Percentiles rank a stretch among this genome's conserved stretches.
Conservation (phyloP, 2,888 invertebrate species). For the Chloromyia formosa region DNA sequence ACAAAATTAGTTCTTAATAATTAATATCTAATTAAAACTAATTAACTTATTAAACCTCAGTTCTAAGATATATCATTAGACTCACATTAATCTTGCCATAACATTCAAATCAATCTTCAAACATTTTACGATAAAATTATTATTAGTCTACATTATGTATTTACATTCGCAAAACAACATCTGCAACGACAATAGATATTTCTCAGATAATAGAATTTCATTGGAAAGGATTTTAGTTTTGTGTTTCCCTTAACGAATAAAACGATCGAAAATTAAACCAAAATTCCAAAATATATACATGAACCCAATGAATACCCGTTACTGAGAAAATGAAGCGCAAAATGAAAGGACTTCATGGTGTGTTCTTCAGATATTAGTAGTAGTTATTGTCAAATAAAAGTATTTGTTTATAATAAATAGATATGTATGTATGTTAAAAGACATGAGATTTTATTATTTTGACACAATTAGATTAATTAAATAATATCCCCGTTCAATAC, state of each 20-base stretch:
- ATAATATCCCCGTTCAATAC: too few relatives aligned
- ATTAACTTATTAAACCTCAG: constrained; percentile 47
- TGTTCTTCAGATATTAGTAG: too few relatives aligned
- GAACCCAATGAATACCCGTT: constrained; percentile 59
- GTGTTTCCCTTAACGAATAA: too few relatives aligned
- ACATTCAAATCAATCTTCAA: constrained; percentile 38
- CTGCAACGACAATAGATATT: too few relatives aligned
- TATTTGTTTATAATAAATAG: neutral
- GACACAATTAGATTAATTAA: too few relatives aligned
- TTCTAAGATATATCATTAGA: constrained; percentile 28
- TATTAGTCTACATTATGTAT: too few relatives aligned
- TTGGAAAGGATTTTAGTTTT: constrained; percentile 50
- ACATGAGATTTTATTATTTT: too few relatives aligned
- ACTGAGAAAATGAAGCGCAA: constrained; percentile 55
- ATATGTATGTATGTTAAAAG: too few relatives aligned
- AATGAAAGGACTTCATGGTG: neutral
- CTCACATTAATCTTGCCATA: constrained; percentile 50
- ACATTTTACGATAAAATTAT: constrained; percentile 16
- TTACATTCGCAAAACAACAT: too few relatives aligned
- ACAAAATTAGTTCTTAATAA: too few relatives aligned
- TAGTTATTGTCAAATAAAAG: neutral
- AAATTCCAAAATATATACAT: constrained; percentile 28
- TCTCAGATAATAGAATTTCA: constrained; percentile 61
- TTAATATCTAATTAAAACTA: too few relatives aligned
- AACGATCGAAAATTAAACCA: neutral